Conservation (phyloP, 2,113 vertebrate genomes). For the Grallaria varia region DNA sequence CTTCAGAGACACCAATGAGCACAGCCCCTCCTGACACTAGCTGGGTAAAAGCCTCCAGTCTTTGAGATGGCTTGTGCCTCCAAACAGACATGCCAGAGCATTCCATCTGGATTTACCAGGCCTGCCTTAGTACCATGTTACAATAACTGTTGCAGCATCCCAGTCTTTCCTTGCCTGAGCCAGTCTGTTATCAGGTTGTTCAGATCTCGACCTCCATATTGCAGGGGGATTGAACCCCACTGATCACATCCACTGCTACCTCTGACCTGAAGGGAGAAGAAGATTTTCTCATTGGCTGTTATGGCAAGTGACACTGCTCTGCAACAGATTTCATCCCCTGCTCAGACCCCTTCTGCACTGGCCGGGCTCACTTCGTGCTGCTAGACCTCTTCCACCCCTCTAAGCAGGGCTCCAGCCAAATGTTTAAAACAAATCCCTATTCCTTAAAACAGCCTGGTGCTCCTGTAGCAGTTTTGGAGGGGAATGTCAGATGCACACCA, state of each 20-base stretch:
- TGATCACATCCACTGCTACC: no score
- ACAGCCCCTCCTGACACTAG: neutral
- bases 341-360: neutral
- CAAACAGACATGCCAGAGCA: neutral
- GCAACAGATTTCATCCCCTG: neutral
- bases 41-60: neutral
- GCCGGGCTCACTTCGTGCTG: neutral
- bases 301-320: neutral
- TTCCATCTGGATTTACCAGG: neutral
- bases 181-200: neutral
- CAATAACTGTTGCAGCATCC: neutral
- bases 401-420: neutral
- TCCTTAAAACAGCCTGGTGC: neutral
- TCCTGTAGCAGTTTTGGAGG: neutral
- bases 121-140: neutral
- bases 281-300: neutral
- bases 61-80: neutral
- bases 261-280: neutral
- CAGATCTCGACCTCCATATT: neutral
- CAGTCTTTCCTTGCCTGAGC: no score
- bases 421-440: neutral
- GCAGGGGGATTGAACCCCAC: neutral
- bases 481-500: neutral
- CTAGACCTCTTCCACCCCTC: neutral
- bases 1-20: neutral